phyloP scores from a whole-genome alignment of 2,888 invertebrate species.

The Ennomos erosarius region DNA sequence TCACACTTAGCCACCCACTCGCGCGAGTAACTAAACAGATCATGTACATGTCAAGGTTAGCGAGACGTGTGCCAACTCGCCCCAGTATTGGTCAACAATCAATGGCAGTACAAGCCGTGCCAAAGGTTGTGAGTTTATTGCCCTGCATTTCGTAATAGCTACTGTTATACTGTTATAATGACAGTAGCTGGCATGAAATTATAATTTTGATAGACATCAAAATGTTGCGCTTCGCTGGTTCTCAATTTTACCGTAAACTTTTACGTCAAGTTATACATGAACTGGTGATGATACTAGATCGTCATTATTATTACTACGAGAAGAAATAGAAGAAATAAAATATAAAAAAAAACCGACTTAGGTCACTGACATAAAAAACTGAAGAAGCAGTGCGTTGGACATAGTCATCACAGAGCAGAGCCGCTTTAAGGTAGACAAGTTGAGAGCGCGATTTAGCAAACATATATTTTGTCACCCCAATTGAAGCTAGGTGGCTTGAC shows the following conservation, averaged over 20 bases:
- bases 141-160: slow-evolving; percentile 28
- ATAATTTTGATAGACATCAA: background rate
- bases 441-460: no score
- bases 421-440: no score
- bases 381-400: no score
- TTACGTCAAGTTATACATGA: no score
- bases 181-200: slow-evolving; percentile 1
- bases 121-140: slow-evolving; percentile 34
- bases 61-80: slow-evolving; percentile 36
- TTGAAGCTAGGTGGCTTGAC: no score
- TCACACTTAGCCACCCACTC: slow-evolving; percentile 32
- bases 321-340: no score
- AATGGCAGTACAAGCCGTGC: slow-evolving; percentile 22
- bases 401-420: no score
- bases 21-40: slow-evolving; percentile 31
- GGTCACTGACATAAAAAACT: no score
- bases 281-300: no score
- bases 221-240: slow-evolving; percentile 8
- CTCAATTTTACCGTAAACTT: background rate
- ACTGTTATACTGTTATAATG: slow-evolving; percentile 15
- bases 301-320: no score
- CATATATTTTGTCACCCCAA: no score
- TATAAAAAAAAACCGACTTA: no score
- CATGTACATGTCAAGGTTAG: slow-evolving; percentile 39
- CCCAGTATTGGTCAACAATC: slow-evolving; percentile 34